phyloP scores from a whole-genome alignment of 2,888 invertebrate species.

The Aleiodes testaceus region DNA sequence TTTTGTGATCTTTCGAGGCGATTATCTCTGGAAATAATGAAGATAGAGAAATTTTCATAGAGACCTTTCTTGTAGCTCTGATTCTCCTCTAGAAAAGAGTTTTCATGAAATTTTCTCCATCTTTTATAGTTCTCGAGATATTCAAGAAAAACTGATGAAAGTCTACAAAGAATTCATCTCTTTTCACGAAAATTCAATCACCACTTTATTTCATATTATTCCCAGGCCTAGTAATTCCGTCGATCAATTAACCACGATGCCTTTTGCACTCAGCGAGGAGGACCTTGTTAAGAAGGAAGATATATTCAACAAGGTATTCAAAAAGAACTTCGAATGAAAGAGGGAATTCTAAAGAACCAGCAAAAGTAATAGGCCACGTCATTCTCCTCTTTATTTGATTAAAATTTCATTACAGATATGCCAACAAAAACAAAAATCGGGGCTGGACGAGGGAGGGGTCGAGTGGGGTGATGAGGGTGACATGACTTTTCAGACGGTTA shows the following conservation, averaged over 20 bases:
- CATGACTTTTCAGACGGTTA: conserved; percentile 74
- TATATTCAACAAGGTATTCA: conserved; percentile 80
- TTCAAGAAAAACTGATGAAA: too few relatives aligned
- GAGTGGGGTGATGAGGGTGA: conserved; percentile 74
- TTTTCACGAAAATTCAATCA: too few relatives aligned
- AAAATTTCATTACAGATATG: conserved; percentile 58
- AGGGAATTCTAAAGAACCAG: conserved; percentile 48
- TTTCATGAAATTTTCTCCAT: too few relatives aligned
- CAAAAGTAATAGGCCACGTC: neutral
- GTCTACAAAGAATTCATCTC: too few relatives aligned
- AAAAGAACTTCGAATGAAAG: too few relatives aligned
- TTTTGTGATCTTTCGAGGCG: conserved; percentile 38
- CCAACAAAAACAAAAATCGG: conserved; percentile 64
- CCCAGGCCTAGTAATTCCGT: conserved; percentile 63
- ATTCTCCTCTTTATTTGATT: conserved; percentile 13
- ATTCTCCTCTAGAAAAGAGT: too few relatives aligned
- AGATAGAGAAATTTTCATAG: too few relatives aligned
- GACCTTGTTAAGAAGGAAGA: conserved; percentile 74
- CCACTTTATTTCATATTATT: conserved; percentile 44
- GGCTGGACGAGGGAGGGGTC: conserved; percentile 63
- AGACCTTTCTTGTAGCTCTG: too few relatives aligned
- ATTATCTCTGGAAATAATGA: conserved; percentile 41
- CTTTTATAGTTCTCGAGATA: too few relatives aligned
- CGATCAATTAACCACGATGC: conserved; percentile 68
- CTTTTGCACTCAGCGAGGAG: conserved; percentile 74